Conservation (phyloP, 2,888 invertebrate species). For the Amorpha juglandis region DNA sequence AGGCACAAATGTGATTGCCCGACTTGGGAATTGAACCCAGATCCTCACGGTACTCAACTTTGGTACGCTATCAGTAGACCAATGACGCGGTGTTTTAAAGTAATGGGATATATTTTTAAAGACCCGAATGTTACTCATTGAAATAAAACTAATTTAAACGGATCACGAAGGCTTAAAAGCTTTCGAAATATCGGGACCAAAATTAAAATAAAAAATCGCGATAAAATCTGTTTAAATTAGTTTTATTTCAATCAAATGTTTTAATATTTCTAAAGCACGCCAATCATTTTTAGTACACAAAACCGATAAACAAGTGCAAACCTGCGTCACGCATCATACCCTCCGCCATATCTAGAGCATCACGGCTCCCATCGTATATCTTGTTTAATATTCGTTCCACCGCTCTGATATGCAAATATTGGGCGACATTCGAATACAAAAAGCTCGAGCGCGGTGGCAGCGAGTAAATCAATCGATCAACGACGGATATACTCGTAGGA, state of each 20-base stretch:
- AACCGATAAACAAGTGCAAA: conserved; percentile 58
- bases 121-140: too few relatives aligned
- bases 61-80: too few relatives aligned
- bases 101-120: too few relatives aligned
- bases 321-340: conserved; percentile 60
- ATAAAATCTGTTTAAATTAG: too few relatives aligned
- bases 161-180: too few relatives aligned
- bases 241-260: too few relatives aligned
- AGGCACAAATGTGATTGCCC: too few relatives aligned
- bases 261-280: neutral
- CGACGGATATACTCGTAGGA: conserved; percentile 81
- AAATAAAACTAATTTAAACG: too few relatives aligned
- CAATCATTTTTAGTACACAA: conserved; percentile 28
- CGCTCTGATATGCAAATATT: conserved; percentile 79
- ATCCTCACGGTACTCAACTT: too few relatives aligned
- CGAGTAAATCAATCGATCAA: conserved; percentile 85
- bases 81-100: neutral
- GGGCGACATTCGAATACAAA: conserved; percentile 82
- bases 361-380: conserved; percentile 65
- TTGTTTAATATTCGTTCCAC: conserved; percentile 78
- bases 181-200: too few relatives aligned
- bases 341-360: conserved; percentile 62
- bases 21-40: too few relatives aligned
- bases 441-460: conserved; percentile 83
- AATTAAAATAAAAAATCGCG: too few relatives aligned